Conservation (phyloP, 1,140 invertebrate species). For the Aphelinus atriplicis region DNA sequence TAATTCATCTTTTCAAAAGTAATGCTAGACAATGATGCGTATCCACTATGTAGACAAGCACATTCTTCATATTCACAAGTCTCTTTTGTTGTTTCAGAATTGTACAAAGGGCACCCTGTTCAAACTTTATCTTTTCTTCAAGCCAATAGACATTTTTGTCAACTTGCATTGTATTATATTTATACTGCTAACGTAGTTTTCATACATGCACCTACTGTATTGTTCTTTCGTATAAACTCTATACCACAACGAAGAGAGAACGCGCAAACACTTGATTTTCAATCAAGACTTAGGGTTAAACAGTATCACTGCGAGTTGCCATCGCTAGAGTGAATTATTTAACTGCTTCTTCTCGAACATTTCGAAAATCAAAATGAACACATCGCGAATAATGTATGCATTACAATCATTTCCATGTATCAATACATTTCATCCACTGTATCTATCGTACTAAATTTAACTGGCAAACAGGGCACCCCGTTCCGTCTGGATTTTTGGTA, state of each 20-base stretch:
- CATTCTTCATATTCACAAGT: constrained; percentile 25
- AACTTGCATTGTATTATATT: constrained; percentile 8
- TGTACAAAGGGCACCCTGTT: constrained; percentile 20
- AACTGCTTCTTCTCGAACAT: not conserved
- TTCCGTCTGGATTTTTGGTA: constrained; percentile 26
- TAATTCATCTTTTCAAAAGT: constrained; percentile 25
- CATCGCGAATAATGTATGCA: constrained; percentile 10
- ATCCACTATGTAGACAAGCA: constrained; percentile 18
- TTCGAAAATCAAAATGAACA: constrained; percentile 20
- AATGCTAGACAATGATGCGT: constrained; percentile 15
- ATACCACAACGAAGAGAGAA: constrained; percentile 7
- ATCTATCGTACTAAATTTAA: not conserved
- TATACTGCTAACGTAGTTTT: not conserved
- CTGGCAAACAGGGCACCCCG: constrained; percentile 48
- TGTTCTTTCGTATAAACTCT: constrained; percentile 4
- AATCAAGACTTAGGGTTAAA: constrained; percentile 46
- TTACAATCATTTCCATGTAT: constrained; percentile 16
- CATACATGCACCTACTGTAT: constrained; percentile 4
- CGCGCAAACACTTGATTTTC: constrained; percentile 43
- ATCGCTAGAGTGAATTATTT: not conserved
- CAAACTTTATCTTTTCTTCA: constrained; percentile 9
- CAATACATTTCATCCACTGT: constrained; percentile 2
- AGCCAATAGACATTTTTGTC: constrained; percentile 3
- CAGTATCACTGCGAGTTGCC: constrained; percentile 4
- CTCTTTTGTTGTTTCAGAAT: constrained; percentile 12